These are phyloP conservation scores for Dicyrtoma fusca DNA, from an alignment of 2,888 invertebrate species.

Conservation along the genomic window DNA sequence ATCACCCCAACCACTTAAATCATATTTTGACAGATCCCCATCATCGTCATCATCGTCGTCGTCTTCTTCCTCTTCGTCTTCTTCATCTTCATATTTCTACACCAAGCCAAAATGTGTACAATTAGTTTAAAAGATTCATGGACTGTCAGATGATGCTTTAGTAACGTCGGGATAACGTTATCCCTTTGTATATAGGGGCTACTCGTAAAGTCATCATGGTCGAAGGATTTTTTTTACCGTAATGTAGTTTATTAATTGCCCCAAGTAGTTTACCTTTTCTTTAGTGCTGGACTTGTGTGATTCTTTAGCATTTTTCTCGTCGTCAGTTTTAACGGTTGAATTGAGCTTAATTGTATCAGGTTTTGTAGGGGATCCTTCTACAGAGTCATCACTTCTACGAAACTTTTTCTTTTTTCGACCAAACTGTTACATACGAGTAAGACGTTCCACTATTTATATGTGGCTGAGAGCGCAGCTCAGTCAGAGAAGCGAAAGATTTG, in stretches of 20 bases:
- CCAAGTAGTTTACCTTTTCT: constrained; percentile 7
- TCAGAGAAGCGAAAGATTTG: too few species aligned
- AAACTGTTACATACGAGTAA: constrained; percentile 59
- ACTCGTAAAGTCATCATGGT: too few species aligned
- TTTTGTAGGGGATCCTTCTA: constrained; percentile 37
- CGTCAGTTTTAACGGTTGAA: constrained; percentile 23
- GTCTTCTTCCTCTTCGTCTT: constrained; percentile 61
- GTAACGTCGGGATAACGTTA: too few species aligned
- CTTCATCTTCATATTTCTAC: constrained; percentile 60
- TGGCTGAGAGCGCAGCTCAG: not conserved
- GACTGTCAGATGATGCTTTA: too few species aligned
- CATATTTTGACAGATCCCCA: constrained; percentile 76
- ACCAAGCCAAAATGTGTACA: not conserved
- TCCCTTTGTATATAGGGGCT: too few species aligned
- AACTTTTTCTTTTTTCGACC: constrained; percentile 64
- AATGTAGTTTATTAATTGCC: not conserved
- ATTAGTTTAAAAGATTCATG: too few species aligned
- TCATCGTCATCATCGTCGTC: constrained; percentile 65
- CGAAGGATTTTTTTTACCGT: too few species aligned
- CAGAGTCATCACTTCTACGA: constrained; percentile 55
- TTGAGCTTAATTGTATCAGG: constrained; percentile 19
- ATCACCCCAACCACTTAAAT: constrained; percentile 71
- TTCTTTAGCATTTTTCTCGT: constrained; percentile 23
- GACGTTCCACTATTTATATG: not conserved
- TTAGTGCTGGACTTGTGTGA: constrained; percentile 12